These are phyloP conservation scores for Gobius niger DNA, from an alignment of 2,113 vertebrate genomes.

Conservation along the genomic window DNA sequence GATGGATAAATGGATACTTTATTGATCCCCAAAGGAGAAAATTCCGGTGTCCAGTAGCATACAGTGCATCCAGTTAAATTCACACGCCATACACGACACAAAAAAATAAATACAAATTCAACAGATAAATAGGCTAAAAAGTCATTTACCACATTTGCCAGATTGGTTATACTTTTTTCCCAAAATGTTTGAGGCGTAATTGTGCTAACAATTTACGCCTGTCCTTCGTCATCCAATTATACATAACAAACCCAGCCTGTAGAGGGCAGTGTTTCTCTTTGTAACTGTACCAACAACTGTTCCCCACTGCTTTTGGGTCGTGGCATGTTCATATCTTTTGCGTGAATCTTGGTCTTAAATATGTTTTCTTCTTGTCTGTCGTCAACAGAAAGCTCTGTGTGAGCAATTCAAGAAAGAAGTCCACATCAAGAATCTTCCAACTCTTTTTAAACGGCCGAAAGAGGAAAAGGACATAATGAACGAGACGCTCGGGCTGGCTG, in stretches of 20 bases:
- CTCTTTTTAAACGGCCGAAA: conserved; percentile 92
- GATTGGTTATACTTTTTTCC: no score
- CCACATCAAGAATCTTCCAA: conserved; percentile 96
- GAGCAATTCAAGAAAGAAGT: conserved; percentile 98
- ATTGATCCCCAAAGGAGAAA: no score
- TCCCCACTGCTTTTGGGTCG: neutral
- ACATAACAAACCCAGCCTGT: neutral
- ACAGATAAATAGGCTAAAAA: no score
- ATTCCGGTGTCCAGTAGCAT: no score
- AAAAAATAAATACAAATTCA: no score
- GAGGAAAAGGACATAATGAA: conserved; percentile 79
- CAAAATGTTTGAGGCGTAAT: no score
- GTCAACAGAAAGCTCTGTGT: conserved; percentile 89
- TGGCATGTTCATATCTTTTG: conserved; percentile 28
- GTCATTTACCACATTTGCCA: no score
- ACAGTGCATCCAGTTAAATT: no score
- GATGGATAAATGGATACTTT: no score
- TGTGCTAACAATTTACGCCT: no score
- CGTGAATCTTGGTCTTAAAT: conserved; percentile 42
- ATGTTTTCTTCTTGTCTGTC: conserved; percentile 44
- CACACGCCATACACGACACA: no score
- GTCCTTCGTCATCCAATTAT: neutral
- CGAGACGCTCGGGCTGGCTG: conserved; percentile 74
- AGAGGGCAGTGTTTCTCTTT: conserved; percentile 24
- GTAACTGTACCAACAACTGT: conserved; percentile 7